Evolutionary conservation across 2,888 invertebrate species (phyloP).

Genomic region (Synanthedon formicaeformis): DNA sequence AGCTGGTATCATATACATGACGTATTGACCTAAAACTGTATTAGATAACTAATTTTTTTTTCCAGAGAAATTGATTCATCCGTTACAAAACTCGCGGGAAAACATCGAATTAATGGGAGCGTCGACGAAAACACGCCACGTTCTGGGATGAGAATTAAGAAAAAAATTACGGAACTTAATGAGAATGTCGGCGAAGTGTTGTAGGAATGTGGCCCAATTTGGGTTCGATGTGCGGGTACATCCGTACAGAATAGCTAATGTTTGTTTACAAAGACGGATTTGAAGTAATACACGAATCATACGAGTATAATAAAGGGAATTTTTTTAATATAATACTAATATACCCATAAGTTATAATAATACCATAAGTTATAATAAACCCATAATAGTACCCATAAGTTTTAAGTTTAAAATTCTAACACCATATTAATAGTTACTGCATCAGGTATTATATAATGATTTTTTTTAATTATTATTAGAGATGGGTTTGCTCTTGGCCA

Average conservation of each 20-base stretch:
- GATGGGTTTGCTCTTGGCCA: no score
- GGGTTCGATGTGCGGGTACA: slow-evolving; percentile 26
- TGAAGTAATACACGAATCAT: neutral
- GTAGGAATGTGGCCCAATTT: slow-evolving; percentile 44
- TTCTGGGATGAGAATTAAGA: slow-evolving; percentile 33
- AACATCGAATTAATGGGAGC: slow-evolving; percentile 29
- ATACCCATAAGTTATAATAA: no score
- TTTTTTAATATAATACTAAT: no score
- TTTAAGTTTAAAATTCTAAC: no score
- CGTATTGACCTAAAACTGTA: neutral
- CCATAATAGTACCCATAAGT: no score
- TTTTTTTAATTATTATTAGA: no score
- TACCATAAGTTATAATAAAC: no score
- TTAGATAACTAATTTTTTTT: slow-evolving; percentile 42
- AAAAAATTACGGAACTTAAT: slow-evolving; percentile 33
- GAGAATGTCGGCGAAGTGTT: slow-evolving; percentile 29
- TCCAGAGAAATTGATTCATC: slow-evolving; percentile 44
- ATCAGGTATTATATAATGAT: no score
- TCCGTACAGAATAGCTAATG: neutral
- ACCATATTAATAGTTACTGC: no score
- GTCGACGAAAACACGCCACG: slow-evolving; percentile 37
- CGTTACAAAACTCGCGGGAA: slow-evolving; percentile 28
- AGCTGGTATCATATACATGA: no score
- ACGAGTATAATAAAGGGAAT: neutral
- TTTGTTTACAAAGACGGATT: neutral